Base-by-base conservation (phyloP, 2,113 vertebrate genomes). In the Glareola pratincola region DNA sequence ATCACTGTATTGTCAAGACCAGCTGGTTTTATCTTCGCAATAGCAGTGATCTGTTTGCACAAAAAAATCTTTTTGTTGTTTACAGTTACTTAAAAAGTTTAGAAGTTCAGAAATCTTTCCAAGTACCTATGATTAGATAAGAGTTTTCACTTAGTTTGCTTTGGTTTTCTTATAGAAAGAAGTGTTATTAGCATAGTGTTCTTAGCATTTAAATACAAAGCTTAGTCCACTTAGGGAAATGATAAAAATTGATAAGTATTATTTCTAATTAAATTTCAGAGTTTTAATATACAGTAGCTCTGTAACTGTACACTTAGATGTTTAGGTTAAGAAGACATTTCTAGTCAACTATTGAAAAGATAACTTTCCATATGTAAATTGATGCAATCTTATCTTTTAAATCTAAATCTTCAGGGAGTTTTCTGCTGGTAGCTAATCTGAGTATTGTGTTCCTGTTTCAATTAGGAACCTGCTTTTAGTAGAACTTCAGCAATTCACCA, bases 21-120 rank as follows among this genome's bases (percentile, higher is more conserved):
- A 97, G 94, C 71, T 71, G n/a, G n/a, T 93, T 98, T 96, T 93
- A 74, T 91, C 85, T 97, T 66, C 93, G 90, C 82, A 96, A 36
- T 47, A 90, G 88, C 80, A 74, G 66, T 39, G 79, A 84, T 74
- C 45, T 4, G 12, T 92, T 85, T 89, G 22, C 41, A 47, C n/a
- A 76, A 45, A 45, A 60, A 59, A 64, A 8, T 76, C 48, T 12
- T 83, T 45, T 36, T 81, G 53, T 63, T 87, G 41, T 64, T 75
- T 39, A 53, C 27, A 57, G 62, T 81, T 92, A 48, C 36, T 90
- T 94, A 29, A 47, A 45, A 92, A 76, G 30, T 75, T 85, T 47
- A 66, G 22, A 71, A 75, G n/a, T 85, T 71, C 43, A 88, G 59
- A 85, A 69, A 82, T 87, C 74, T 94, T 91, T 90, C 43, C 16